Evolutionary conservation across 2,797 vertebrate genomes (phyloP).

Genomic region (Austrolebias charrua): DNA sequence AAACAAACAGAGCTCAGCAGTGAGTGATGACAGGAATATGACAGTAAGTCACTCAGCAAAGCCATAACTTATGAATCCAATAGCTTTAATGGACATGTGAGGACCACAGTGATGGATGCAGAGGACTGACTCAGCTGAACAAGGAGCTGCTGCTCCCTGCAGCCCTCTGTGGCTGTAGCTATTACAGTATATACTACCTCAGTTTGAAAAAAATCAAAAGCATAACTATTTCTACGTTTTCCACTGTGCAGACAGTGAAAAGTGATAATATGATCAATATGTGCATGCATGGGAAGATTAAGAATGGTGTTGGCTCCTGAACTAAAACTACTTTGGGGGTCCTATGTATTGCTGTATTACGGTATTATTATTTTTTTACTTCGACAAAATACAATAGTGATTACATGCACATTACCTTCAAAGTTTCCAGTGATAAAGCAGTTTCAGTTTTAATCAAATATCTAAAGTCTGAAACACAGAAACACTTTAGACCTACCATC

Average conservation of each 20-base stretch:
- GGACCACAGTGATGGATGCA: conserved; percentile 46
- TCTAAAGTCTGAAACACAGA: too few species aligned
- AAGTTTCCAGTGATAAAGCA: too few species aligned
- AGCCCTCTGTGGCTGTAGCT: conserved; percentile 16
- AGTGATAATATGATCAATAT: too few species aligned
- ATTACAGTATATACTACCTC: conserved; percentile 6
- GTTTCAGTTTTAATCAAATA: too few species aligned
- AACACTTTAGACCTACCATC: too few species aligned
- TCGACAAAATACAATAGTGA: too few species aligned
- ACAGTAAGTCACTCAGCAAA: conserved; percentile 61
- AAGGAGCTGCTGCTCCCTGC: neutral
- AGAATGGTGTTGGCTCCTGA: too few species aligned
- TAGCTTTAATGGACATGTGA: conserved; percentile 73
- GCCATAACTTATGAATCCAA: conserved; percentile 66
- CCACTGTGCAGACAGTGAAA: neutral
- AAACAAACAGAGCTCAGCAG: conserved; percentile 32
- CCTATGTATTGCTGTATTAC: too few species aligned
- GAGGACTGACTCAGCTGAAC: conserved; percentile 64
- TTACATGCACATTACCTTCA: too few species aligned
- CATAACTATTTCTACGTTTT: conserved; percentile 30
- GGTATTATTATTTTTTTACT: too few species aligned
- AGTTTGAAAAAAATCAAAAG: neutral
- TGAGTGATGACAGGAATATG: conserved; percentile 74
- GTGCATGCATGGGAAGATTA: too few species aligned
- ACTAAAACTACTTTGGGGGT: too few species aligned